These are phyloP conservation scores for Malacoctenus gilli DNA, from an alignment of 2,797 vertebrate genomes.

Conservation along the genomic window DNA sequence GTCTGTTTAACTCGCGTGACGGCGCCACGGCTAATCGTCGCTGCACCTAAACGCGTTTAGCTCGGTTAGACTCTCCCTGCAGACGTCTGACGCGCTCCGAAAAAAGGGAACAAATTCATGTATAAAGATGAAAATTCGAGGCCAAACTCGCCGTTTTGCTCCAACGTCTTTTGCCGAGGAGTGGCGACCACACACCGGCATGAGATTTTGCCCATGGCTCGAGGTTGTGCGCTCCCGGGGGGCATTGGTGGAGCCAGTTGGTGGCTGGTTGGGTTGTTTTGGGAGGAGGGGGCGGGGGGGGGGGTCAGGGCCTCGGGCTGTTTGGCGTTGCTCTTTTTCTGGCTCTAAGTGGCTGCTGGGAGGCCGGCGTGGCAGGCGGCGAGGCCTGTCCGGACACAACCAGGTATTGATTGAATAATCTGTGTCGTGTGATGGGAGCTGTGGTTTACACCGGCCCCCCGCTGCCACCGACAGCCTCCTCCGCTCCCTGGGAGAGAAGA, in stretches of 20 bases:
- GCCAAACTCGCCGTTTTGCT: constrained; percentile 8
- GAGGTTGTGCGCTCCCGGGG: constrained; percentile 61
- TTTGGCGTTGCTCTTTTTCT: constrained; percentile 22
- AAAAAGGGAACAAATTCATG: neutral
- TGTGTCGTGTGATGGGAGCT: constrained; percentile 74
- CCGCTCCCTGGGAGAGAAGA: constrained; percentile 1
- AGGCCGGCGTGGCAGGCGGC: constrained; percentile 31
- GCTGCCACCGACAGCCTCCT: constrained; percentile 64
- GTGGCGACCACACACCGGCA: constrained; percentile 40
- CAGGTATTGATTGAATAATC: constrained; percentile 86
- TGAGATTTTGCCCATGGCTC: constrained; percentile 49
- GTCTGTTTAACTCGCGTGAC: too few species aligned
- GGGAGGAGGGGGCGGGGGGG: neutral
- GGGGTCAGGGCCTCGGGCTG: constrained; percentile 72
- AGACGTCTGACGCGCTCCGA: too few species aligned
- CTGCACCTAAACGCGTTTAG: too few species aligned
- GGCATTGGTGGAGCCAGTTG: constrained; percentile 45
- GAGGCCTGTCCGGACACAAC: constrained; percentile 55
- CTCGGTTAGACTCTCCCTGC: too few species aligned
- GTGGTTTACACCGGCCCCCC: constrained; percentile 75
- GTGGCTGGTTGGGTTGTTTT: too few species aligned
- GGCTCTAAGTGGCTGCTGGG: constrained; percentile 36
- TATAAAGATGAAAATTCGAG: constrained; percentile 1
- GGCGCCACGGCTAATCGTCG: too few species aligned
- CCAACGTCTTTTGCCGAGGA: constrained; percentile 36